phyloP scores from a whole-genome alignment of 2,113 vertebrate genomes.

The Tichodroma muraria region DNA sequence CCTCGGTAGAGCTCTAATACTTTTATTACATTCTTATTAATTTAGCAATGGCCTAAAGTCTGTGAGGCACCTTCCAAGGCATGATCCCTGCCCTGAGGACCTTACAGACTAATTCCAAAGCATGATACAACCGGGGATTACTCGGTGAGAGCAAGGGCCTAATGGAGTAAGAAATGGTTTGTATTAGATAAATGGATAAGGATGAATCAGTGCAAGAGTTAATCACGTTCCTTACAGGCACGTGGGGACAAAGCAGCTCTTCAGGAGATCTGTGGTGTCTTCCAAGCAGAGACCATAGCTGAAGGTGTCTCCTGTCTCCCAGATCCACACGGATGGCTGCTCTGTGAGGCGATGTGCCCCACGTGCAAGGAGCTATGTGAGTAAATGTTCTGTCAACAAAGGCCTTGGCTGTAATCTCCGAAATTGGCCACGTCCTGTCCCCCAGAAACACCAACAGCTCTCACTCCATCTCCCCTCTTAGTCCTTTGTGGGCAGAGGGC shows the following conservation, averaged over 20 bases:
- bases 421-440: neutral
- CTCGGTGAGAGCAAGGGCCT: conserved; percentile 34
- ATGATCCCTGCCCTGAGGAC: conserved; percentile 55
- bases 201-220: conserved; percentile 46
- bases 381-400: neutral
- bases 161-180: conserved; percentile 50
- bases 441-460: neutral
- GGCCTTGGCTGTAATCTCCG: neutral
- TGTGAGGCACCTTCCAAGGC: conserved; percentile 50
- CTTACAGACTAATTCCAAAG: conserved; percentile 52
- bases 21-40: conserved; percentile 62
- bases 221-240: neutral
- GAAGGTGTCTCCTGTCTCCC: neutral
- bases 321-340: neutral
- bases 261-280: neutral
- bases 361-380: rapidly evolving
- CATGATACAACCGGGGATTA: conserved; percentile 36
- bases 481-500: neutral
- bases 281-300: neutral
- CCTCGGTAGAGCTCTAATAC: conserved; percentile 45
- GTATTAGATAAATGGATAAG: conserved; percentile 51
- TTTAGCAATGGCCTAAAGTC: conserved; percentile 58
- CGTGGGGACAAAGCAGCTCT: neutral
- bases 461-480: neutral
- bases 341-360: neutral